Percentiles rank a stretch among this genome's conserved stretches.
Evolutionary conservation across 2,888 invertebrate species (phyloP).

Genomic region (Ischnus inquisitorius): DNA sequence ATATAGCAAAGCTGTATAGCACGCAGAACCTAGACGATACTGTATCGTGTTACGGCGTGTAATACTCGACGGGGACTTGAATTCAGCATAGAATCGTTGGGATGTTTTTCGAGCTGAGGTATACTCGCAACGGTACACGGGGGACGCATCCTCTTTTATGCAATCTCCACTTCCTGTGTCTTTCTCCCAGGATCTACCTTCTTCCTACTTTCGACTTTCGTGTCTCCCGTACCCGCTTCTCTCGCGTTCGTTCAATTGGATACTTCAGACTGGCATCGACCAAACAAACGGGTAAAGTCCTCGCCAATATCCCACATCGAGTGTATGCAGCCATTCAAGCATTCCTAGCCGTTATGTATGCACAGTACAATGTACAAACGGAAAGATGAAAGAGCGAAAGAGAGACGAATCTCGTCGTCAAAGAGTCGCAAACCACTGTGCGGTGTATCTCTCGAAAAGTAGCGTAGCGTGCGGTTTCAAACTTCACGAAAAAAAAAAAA

Average conservation of each 20-base stretch:
- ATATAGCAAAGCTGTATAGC: conserved; percentile 35
- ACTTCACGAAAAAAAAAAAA: too few relatives aligned
- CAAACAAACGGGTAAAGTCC: conserved; percentile 1
- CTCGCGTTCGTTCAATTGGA: conserved; percentile 9
- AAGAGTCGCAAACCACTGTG: neutral
- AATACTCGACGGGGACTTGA: conserved; percentile 30
- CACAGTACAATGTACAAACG: neutral
- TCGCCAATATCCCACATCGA: conserved; percentile 7
- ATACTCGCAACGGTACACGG: neutral
- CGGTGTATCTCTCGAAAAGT: too few relatives aligned
- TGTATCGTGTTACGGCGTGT: conserved; percentile 18
- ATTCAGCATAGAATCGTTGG: conserved; percentile 36
- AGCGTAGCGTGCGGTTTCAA: too few relatives aligned
- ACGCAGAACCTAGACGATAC: neutral
- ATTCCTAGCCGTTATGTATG: neutral
- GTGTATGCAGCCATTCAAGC: neutral
- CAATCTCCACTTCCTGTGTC: conserved; percentile 5
- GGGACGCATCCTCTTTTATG: conserved; percentile 31
- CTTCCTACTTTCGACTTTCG: conserved; percentile 1
- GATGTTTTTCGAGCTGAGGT: conserved; percentile 14
- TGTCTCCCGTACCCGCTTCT: neutral
- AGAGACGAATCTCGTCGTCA: conserved; percentile 7
- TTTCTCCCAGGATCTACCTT: neutral
- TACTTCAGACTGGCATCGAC: conserved; percentile 9
- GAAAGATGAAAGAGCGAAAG: neutral